Conservation (phyloP, 2,113 vertebrate genomes). For the Otocyon megalotis region DNA sequence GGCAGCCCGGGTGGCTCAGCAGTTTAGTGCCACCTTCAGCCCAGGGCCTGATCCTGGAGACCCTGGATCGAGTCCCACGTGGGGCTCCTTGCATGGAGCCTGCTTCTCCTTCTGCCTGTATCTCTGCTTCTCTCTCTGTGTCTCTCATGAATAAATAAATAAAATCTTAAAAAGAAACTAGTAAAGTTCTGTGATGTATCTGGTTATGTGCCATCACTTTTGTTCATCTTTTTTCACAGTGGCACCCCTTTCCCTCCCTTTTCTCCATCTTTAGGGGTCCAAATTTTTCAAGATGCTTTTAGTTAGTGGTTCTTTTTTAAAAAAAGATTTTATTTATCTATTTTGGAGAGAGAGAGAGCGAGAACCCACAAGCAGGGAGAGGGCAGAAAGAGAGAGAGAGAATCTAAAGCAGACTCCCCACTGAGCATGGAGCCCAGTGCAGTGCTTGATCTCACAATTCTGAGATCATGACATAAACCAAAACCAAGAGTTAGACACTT, state of each 20-base stretch:
- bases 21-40: too few species aligned
- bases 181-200: neutral
- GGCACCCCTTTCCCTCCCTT: neutral
- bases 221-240: neutral
- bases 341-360: neutral
- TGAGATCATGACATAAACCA: neutral
- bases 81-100: too few species aligned
- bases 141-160: too few species aligned
- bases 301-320: neutral
- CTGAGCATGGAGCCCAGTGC: neutral
- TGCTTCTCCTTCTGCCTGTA: too few species aligned
- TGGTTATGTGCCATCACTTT: slow-evolving; percentile 35
- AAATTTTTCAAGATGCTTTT: neutral
- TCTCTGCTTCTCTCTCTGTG: too few species aligned
- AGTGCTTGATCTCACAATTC: neutral
- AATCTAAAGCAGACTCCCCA: neutral
- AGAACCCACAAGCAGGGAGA: neutral
- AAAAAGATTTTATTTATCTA: neutral
- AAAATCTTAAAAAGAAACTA: too few species aligned
- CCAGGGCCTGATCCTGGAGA: too few species aligned
- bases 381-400: neutral
- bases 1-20: too few species aligned
- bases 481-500: neutral
- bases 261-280: neutral
- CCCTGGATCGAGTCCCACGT: too few species aligned